phyloP scores from a whole-genome alignment of 1,140 invertebrate species.

The Aphelenchoides fujianensis region DNA sequence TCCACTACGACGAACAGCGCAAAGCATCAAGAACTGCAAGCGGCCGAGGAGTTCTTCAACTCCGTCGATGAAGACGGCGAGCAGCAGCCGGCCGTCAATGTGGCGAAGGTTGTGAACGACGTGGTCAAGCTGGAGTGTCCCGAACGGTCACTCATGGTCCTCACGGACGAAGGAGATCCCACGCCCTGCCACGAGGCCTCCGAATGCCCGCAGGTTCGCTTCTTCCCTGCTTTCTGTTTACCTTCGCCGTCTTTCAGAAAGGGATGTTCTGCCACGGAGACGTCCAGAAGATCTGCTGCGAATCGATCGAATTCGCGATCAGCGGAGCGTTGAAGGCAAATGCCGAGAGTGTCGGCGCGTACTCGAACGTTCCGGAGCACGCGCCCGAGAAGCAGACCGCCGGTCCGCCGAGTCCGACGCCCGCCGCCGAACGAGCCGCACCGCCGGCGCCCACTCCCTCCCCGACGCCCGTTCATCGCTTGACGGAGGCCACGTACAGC shows the following conservation, averaged over 20 bases:
- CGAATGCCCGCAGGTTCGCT: slow-evolving; percentile 30
- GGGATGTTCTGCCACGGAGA: slow-evolving; percentile 30
- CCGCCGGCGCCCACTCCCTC: not conserved
- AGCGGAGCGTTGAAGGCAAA: not conserved
- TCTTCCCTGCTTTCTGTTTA: not conserved
- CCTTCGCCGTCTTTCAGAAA: slow-evolving; percentile 11
- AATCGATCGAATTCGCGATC: slow-evolving; percentile 11
- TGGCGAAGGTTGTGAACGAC: too few relatives aligned
- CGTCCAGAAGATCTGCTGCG: slow-evolving; percentile 28
- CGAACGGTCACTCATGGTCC: slow-evolving; percentile 21
- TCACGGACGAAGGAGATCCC: slow-evolving; percentile 34
- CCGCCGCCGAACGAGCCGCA: not conserved
- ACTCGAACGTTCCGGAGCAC: too few relatives aligned
- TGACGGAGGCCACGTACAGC: not conserved
- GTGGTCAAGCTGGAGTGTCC: slow-evolving; percentile 30
- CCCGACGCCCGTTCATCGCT: not conserved
- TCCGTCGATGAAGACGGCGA: slow-evolving; percentile 18
- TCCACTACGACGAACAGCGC: too few relatives aligned
- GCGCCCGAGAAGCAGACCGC: too few relatives aligned
- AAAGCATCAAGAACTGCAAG: slow-evolving; percentile 13
- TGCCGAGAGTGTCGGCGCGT: too few relatives aligned
- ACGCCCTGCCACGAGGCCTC: slow-evolving; percentile 5
- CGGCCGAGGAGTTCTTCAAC: slow-evolving; percentile 25
- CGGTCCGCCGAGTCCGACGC: not conserved
- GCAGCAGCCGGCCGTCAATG: slow-evolving; percentile 17